These are phyloP conservation scores for Harlomillsia oculata DNA, from an alignment of 1,140 invertebrate species.

Conservation along the genomic window DNA sequence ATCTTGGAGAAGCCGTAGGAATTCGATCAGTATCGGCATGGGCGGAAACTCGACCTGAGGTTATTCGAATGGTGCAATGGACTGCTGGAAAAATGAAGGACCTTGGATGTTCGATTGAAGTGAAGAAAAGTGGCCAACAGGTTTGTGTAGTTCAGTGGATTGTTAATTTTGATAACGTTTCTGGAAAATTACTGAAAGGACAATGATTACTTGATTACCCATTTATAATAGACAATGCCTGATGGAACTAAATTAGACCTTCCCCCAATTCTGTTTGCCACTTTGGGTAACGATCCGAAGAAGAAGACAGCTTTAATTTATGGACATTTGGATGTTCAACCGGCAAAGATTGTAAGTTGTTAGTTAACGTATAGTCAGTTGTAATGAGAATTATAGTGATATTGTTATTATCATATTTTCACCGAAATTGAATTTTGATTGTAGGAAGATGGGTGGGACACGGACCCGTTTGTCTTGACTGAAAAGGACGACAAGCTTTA, in stretches of 20 bases:
- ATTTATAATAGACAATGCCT: neutral
- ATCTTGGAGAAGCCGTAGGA: slow-evolving; percentile 73
- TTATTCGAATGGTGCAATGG: slow-evolving; percentile 61
- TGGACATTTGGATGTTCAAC: slow-evolving; percentile 97
- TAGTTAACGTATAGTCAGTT: neutral
- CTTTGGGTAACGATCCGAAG: slow-evolving; percentile 67
- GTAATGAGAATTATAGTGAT: slow-evolving; percentile 6
- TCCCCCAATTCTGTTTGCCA: slow-evolving; percentile 80
- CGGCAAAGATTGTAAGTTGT: slow-evolving; percentile 56
- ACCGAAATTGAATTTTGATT: neutral
- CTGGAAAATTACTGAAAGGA: neutral
- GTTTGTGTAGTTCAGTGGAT: slow-evolving; percentile 31
- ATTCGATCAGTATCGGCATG: slow-evolving; percentile 93
- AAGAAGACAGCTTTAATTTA: slow-evolving; percentile 91
- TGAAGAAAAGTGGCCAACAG: slow-evolving; percentile 72
- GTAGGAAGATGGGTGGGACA: slow-evolving; percentile 48
- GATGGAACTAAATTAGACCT: slow-evolving; percentile 60
- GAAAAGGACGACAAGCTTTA: slow-evolving; percentile 84
- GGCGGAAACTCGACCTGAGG: slow-evolving; percentile 65
- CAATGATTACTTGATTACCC: neutral
- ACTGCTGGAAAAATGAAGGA: slow-evolving; percentile 57
- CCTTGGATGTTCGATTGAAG: slow-evolving; percentile 62
- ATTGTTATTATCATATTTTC: neutral
- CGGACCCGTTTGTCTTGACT: slow-evolving; percentile 82
- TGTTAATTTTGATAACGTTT: neutral